Evolutionary conservation across 1,140 invertebrate species (phyloP), one percentile per base, ranked within the genome.

Genomic region (Trachymyrmex cornetzi): DNA sequence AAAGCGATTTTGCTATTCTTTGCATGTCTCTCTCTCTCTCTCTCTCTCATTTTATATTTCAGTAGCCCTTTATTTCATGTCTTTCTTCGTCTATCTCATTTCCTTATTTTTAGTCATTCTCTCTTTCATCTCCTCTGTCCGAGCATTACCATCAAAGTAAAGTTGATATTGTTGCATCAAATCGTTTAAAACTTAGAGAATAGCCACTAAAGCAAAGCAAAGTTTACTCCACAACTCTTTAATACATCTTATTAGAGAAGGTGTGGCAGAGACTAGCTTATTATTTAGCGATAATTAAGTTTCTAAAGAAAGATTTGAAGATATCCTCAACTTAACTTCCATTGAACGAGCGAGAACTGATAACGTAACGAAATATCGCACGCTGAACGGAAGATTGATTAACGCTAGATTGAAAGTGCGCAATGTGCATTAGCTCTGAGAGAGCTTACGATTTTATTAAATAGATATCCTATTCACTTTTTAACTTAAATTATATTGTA

Each of bases 281-380:
- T 92, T 92, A 92, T 92, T 92, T 91, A 88, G 44, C 86, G 86
- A 91, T 92, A 92, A 91, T 92, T 92, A 92, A 92, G 86, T 85
- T 88, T 57, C 72, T 80, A 27, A 53, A 74, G 30, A n/a, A 53
- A 74, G 38, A 85, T 85, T 86, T 27, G 27, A 72, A 81, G 64
- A 48, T 81, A 81, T 71, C 34, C 50, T 81, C 84, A 72, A 75
- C 88, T 87, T 89, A n/a, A 11, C 72, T 71, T 38, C 44, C n/a
- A 89, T 89, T 88, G n/a, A 89, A 79, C 66, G 50, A 75, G 6
- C 75, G 6, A 30, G 22, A 30, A 27, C 53, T 69, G 85, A 87
- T 55, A 88, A 66, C 53, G 34, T 53, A 24, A 16, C 7, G 16
- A 69, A 67, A 89, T 88, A 89, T 77, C 71, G 87, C 74, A 80